Conservation (phyloP, 2,888 invertebrate genomes). For the Blastobasis lacticolella region DNA sequence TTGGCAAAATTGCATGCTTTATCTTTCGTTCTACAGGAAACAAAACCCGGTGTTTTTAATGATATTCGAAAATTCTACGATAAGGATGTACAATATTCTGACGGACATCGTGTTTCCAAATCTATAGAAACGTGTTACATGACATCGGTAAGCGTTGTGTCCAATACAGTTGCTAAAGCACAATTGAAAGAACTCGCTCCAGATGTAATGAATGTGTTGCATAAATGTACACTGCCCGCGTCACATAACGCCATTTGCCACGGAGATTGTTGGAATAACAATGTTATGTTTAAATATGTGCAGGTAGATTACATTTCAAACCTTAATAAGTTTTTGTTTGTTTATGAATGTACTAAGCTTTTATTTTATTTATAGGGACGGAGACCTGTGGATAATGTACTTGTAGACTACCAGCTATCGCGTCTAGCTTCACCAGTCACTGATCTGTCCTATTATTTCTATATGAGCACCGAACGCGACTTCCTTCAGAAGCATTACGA, state of each 20-base stretch:
- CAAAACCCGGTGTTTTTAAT: slow-evolving; percentile 30
- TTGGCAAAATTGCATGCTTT: slow-evolving; percentile 51
- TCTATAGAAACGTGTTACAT: slow-evolving; percentile 39
- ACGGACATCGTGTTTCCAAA: slow-evolving; percentile 31
- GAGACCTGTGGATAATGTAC: slow-evolving; percentile 42
- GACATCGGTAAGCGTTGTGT: slow-evolving; percentile 38
- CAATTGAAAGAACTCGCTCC: slow-evolving; percentile 32
- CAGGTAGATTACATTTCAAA: slow-evolving; percentile 25
- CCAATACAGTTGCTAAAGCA: slow-evolving; percentile 26
- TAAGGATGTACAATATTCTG: slow-evolving; percentile 43
- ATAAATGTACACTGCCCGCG: slow-evolving; percentile 34
- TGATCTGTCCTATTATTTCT: slow-evolving; percentile 49
- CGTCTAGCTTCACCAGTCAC: slow-evolving; percentile 49
- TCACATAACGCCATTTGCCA: slow-evolving; percentile 44
- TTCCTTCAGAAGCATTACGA: slow-evolving; percentile 40
- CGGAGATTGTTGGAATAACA: slow-evolving; percentile 57
- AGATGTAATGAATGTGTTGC: slow-evolving; percentile 32
- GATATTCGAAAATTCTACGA: slow-evolving; percentile 29
- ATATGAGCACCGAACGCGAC: slow-evolving; percentile 41
- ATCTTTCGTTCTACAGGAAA: slow-evolving; percentile 37
- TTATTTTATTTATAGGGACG: slow-evolving; percentile 31
- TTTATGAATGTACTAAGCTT: too few species aligned
- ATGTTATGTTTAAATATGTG: slow-evolving; percentile 37
- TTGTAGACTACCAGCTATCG: slow-evolving; percentile 44
- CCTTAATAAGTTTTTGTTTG: too few species aligned